These are phyloP conservation scores for Gavia stellata DNA, from an alignment of 2,113 vertebrate genomes.

Conservation along the genomic window DNA sequence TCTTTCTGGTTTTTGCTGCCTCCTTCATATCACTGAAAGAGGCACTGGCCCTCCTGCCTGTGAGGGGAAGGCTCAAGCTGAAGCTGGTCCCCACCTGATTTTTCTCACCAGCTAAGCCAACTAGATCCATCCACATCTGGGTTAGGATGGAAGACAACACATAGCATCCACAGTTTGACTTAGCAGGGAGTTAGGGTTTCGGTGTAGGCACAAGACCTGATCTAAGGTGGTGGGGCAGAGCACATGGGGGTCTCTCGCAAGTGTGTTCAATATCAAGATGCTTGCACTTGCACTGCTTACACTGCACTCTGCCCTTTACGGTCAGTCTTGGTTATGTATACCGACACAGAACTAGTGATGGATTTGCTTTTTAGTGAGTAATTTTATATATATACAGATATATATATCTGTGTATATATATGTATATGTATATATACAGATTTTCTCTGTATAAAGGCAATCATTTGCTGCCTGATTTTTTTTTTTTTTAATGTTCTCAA, in stretches of 20 bases:
- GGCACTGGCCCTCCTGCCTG: background rate
- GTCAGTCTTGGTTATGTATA: background rate
- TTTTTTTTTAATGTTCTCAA: background rate
- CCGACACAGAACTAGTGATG: background rate
- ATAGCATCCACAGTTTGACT: background rate
- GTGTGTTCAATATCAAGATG: background rate
- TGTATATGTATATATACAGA: too few relatives aligned
- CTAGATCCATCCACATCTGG: background rate
- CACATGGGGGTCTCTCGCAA: background rate
- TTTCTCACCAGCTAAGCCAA: background rate
- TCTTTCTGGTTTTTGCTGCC: background rate
- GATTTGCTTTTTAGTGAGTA: background rate
- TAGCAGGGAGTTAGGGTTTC: background rate
- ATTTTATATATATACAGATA: too few relatives aligned
- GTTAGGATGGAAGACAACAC: background rate
- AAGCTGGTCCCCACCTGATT: background rate
- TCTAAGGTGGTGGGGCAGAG: background rate
- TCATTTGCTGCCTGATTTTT: background rate
- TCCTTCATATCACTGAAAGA: background rate
- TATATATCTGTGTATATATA: too few relatives aligned
- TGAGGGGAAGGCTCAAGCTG: background rate
- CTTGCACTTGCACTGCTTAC: background rate
- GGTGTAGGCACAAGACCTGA: background rate
- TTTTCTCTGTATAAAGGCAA: background rate
- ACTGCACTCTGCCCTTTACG: background rate